Evolutionary conservation across 1,140 invertebrate species (phyloP), one percentile per base, ranked within the genome.

Genomic region (Globodera rostochiensis): DNA sequence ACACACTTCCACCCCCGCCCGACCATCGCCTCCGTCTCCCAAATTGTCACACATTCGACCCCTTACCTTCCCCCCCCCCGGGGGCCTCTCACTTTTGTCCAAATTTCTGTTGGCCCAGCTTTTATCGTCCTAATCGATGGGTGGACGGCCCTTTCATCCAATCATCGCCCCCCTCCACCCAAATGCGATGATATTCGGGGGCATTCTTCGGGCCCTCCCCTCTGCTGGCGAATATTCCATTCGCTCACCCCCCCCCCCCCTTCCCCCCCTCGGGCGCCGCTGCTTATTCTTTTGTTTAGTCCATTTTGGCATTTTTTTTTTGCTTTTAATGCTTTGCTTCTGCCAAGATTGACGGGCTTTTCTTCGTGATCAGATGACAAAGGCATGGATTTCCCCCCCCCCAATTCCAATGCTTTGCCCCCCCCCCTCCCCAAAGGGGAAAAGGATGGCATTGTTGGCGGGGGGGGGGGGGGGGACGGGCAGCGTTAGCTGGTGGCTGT

Each of bases 41-140:
- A 9, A 36, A 11, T 47, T 64, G 19, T 64, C 57, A 64, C 57
- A 64, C 57, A 64, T 64, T 15, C 57, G 25, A 45, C 46, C 36
- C 46, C 13, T 64, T 71, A 64, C 36, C 69, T 36, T 71, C 21
- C 69, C 69, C 46, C 46, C 46, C 21, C 46, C 46, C 69, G 69
- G 13, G 11, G 69, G 25, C 36, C 13, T 71, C 69, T 36, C 69
- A 47, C 69, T 71, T 71, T 71, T 71, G 69, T 36, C 69, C 69
- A 71, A 71, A 71, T 71, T 47, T 47, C 13, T 71, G 69, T 71
- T 71, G 69, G 69, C 69, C 69, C 69, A 71, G 69, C 69, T 71
- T 71, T 71, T 71, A 36, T 36, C 46, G 69, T 11, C 25, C 69
- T 71, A 71, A 71, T 71, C 69, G 69, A 36, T 71, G 57, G 57